Evolutionary conservation across 1,140 invertebrate genomes (phyloP).

Genomic region (Dryas iulia): DNA sequence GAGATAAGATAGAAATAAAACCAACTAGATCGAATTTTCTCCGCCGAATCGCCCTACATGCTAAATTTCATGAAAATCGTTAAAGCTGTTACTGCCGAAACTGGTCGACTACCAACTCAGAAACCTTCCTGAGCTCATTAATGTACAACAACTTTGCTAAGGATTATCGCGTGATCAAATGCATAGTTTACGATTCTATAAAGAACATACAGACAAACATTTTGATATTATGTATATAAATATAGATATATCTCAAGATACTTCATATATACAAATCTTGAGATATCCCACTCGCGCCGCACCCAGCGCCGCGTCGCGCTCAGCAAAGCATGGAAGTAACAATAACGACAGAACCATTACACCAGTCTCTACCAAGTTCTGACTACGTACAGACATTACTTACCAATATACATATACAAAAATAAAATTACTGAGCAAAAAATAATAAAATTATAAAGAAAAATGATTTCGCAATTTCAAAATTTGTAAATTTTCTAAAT

Average conservation of each 20-base stretch:
- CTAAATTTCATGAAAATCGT: too few species aligned
- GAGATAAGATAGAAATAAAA: too few species aligned
- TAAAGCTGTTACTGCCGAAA: too few species aligned
- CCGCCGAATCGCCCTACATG: too few species aligned
- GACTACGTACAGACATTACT: not conserved
- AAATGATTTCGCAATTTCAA: not conserved
- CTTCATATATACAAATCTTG: constrained; percentile 8
- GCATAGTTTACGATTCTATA: too few species aligned
- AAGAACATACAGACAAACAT: too few species aligned
- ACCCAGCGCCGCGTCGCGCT: constrained; percentile 51
- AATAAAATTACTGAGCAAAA: not conserved
- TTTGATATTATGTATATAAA: not conserved
- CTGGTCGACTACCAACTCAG: too few species aligned
- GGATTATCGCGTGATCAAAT: too few species aligned
- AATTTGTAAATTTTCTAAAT: not conserved
- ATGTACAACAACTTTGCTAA: too few species aligned
- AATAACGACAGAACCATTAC: constrained; percentile 67
- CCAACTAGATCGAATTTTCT: too few species aligned
- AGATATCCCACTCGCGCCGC: constrained; percentile 42
- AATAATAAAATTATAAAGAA: not conserved
- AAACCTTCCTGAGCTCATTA: too few species aligned
- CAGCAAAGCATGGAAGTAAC: constrained; percentile 71
- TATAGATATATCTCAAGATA: not conserved
- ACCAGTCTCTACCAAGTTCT: constrained; percentile 64
- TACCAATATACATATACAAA: not conserved